These are phyloP conservation scores for Drosophila dunni DNA, from an alignment of 1,140 invertebrate genomes.

Conservation along the genomic window DNA sequence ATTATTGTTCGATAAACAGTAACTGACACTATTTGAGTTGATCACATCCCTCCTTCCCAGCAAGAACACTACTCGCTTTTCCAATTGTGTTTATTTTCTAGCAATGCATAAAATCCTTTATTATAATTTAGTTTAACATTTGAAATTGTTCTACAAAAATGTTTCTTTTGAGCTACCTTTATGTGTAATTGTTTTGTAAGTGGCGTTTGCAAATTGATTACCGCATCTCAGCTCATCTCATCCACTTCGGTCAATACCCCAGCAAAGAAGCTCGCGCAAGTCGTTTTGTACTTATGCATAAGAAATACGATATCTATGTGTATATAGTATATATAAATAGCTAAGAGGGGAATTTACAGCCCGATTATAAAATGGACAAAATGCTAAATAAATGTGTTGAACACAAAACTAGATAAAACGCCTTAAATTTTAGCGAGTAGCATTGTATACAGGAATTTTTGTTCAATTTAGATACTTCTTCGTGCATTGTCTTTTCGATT, in stretches of 20 bases:
- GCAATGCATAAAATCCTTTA: constrained; percentile 73
- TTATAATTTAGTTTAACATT: constrained; percentile 72
- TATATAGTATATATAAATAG: constrained; percentile 4
- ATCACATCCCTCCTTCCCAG: too few relatives aligned
- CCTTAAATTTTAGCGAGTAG: neutral
- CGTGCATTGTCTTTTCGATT: constrained; percentile 23
- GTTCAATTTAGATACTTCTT: constrained; percentile 36
- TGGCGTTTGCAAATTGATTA: constrained; percentile 21
- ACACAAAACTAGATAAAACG: constrained; percentile 24
- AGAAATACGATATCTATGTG: constrained; percentile 8
- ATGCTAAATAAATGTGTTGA: constrained; percentile 21
- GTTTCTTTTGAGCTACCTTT: constrained; percentile 57
- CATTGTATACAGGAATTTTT: constrained; percentile 54
- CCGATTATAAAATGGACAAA: constrained; percentile 1
- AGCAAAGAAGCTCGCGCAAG: constrained; percentile 50
- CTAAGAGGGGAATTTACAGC: neutral
- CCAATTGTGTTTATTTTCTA: constrained; percentile 53
- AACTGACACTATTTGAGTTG: too few relatives aligned
- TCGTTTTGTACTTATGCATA: constrained; percentile 30
- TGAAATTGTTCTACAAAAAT: constrained; percentile 70
- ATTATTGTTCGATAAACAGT: too few relatives aligned
- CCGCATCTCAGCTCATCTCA: neutral
- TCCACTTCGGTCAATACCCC: neutral
- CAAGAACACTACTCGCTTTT: neutral
- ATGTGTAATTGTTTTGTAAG: constrained; percentile 21